phyloP scores from a whole-genome alignment of 1,140 invertebrate species.

The Trinorchestia longiramus region DNA sequence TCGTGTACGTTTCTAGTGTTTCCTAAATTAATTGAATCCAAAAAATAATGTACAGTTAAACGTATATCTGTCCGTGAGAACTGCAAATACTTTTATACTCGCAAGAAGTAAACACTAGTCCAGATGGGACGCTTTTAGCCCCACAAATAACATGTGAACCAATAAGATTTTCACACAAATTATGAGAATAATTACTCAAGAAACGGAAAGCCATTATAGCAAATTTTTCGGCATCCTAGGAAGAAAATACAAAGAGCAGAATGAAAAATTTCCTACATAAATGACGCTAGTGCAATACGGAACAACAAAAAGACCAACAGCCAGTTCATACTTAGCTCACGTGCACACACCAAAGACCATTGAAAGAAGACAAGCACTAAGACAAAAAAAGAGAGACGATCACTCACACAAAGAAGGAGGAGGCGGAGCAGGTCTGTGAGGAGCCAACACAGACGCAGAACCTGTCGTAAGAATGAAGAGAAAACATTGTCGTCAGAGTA shows the following conservation, averaged over 20 bases:
- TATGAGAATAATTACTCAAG: no score
- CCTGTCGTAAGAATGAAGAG: not conserved
- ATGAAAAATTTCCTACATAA: not conserved
- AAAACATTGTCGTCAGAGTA: not conserved
- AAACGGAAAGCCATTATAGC: no score
- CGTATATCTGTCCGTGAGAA: no score
- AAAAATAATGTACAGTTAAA: no score
- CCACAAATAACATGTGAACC: no score
- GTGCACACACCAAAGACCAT: not conserved
- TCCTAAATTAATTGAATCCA: no score
- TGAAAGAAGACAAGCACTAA: not conserved
- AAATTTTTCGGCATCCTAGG: no score
- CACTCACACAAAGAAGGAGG: conserved; percentile 43
- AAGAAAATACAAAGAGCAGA: not conserved
- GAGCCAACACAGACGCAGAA: conserved; percentile 3
- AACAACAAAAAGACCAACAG: not conserved
- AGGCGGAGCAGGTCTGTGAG: conserved; percentile 12
- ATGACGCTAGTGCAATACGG: not conserved
- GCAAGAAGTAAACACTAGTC: no score
- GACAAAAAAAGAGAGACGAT: not conserved
- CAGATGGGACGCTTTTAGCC: no score
- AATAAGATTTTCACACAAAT: no score
- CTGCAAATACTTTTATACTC: no score
- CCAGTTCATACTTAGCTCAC: not conserved
- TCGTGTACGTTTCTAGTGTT: no score